Percentiles rank a stretch among this genome's conserved stretches.
Conservation (phyloP, 2,113 vertebrate species). For the Xyliphius kryptos region DNA sequence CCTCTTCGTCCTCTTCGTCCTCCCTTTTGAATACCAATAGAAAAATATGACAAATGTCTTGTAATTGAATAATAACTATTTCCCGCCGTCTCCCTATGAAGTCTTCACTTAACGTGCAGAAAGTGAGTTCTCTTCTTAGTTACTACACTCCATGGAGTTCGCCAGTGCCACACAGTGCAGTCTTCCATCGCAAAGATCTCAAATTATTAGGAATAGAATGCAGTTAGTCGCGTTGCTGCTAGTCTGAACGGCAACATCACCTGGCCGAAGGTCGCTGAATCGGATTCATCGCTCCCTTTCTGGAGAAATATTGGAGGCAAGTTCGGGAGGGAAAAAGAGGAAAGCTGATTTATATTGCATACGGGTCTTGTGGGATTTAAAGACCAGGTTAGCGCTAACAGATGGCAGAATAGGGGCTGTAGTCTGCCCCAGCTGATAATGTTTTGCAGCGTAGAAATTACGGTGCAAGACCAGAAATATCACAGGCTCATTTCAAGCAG, state of each 20-base stretch:
- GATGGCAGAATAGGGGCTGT: slow-evolving; percentile 13
- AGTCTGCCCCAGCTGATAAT: slow-evolving; percentile 30
- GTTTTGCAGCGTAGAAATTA: slow-evolving; percentile 21
- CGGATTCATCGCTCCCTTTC: slow-evolving; percentile 5
- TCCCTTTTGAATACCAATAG: slow-evolving; percentile 27
- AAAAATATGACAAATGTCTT: slow-evolving; percentile 36
- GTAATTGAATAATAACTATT: slow-evolving; percentile 24
- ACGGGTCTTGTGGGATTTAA: slow-evolving; percentile 12
- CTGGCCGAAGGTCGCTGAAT: slow-evolving; percentile 1
- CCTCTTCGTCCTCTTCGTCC: no score
- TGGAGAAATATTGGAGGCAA: slow-evolving; percentile 5
- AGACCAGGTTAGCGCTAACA: slow-evolving; percentile 10
- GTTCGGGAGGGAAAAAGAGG: slow-evolving; percentile 7
- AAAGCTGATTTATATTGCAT: slow-evolving; percentile 23
- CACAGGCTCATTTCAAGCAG: slow-evolving; percentile 25
- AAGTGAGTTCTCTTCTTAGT: slow-evolving; percentile 8
- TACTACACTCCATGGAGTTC: neutral
- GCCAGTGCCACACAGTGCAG: neutral
- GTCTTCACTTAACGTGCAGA: slow-evolving; percentile 24
- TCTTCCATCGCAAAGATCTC: neutral
- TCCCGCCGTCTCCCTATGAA: neutral
- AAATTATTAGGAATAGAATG: slow-evolving; percentile 6
- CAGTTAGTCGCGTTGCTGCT: slow-evolving; percentile 5
- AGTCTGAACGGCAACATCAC: slow-evolving; percentile 1
- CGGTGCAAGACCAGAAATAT: slow-evolving; percentile 18